Evolutionary conservation across 2,113 vertebrate genomes (phyloP), one percentile per base, ranked within the genome.

Genomic region (Platichthys stellatus): DNA sequence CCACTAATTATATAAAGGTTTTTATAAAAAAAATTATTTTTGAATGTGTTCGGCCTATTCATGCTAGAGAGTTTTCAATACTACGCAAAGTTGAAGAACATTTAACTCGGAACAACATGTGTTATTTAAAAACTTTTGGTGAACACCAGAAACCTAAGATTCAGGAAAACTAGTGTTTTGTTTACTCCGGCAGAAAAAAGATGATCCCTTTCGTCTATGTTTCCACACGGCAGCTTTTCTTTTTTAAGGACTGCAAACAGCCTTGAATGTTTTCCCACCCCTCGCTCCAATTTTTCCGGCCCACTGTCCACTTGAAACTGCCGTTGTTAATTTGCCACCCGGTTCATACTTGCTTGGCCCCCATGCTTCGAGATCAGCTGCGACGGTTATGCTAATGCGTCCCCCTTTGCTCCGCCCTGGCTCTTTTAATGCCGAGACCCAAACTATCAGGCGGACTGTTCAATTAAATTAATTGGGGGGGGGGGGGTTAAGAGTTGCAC

Each of bases 391-490:
- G 80, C 43, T 80, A 80, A 76, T 82, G 56, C 24, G 1, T 43
- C 17, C n/a, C n/a, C 1, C 23, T 13, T 21, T 15, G 47, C 45
- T 75, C 53, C 60, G 81, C 53, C n/a, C 53, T 23, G 0, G 26
- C 12, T 54, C 24, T n/a, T 56, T 63, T 56, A 28, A 28, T 56
- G 59, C 59, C 45, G 20, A 3, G 56, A 62, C 62, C 10, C 23
- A n/a, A 81, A 76, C 49, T 78, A 54, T 40, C 69, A 83, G 53
- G 26, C 73, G 80, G 43, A 51, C 56, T 10, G 38, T 70, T 69
- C 71, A 68, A 83, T 76, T 80, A 63, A 74, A 74, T 70, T 73
- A 86, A 88, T 76, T 76, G 23, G 23, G 23, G 58, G 15, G 20
- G 1, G 21, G 12, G 8, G 24, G 15, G 58, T 9, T 1, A 0